Conservation (phyloP, 1,140 invertebrate genomes). For the Nasonia vitripennis region DNA sequence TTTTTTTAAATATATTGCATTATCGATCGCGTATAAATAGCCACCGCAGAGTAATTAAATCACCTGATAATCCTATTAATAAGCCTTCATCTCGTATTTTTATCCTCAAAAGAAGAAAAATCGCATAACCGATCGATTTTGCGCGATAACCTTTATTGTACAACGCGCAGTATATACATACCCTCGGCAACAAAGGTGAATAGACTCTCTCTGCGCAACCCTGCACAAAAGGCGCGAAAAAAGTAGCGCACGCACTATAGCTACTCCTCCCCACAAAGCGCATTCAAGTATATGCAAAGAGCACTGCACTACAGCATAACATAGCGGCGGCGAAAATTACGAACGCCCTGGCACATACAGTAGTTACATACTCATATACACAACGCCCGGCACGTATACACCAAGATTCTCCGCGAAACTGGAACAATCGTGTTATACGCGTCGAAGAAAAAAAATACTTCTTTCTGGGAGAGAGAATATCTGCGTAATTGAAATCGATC, state of each 20-base stretch:
- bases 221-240: background rate
- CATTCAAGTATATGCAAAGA: background rate
- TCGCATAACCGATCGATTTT: too few relatives aligned
- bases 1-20: background rate
- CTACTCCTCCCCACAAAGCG: background rate
- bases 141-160: too few relatives aligned
- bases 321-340: conserved; percentile 11
- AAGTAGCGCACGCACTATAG: background rate
- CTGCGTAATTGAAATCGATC: conserved; percentile 39
- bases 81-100: background rate
- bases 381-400: background rate
- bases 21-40: background rate
- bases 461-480: background rate
- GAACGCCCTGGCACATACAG: too few relatives aligned
- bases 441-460: background rate
- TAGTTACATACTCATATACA: too few relatives aligned
- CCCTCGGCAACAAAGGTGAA: too few relatives aligned
- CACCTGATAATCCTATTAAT: background rate
- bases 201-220: too few relatives aligned
- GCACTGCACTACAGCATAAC: background rate
- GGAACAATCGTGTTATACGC: background rate
- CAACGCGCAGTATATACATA: too few relatives aligned
- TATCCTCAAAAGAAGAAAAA: background rate
- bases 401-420: conserved; percentile 28
- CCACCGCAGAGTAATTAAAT: background rate